Conservation (phyloP, 1,140 invertebrate species). For the Sitodiplosis mosellana region DNA sequence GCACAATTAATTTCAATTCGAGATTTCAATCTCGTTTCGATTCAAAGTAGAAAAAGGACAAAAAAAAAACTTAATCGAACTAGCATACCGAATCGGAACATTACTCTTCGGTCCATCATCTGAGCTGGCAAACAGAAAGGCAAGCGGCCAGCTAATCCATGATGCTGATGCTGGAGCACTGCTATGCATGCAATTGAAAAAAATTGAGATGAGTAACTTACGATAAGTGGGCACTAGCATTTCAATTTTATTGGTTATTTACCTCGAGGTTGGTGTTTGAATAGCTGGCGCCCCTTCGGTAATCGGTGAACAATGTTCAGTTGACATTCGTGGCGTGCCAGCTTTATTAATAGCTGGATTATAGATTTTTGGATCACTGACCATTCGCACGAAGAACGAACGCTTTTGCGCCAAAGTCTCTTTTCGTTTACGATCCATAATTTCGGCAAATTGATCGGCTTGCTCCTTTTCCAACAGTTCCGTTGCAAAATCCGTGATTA, state of each 20-base stretch:
- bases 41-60: too few species aligned
- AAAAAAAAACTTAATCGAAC: too few species aligned
- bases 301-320: slow-evolving; percentile 24
- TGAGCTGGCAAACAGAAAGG: slow-evolving; percentile 63
- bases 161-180: slow-evolving; percentile 32
- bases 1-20: not conserved
- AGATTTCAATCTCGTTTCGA: too few species aligned
- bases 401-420: slow-evolving; percentile 72
- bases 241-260: slow-evolving; percentile 2
- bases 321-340: slow-evolving; percentile 31
- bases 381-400: slow-evolving; percentile 93
- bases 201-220: too few species aligned
- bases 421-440: slow-evolving; percentile 40
- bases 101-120: slow-evolving; percentile 44
- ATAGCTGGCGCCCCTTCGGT: slow-evolving; percentile 25
- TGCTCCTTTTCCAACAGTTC: slow-evolving; percentile 58
- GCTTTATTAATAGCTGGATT: slow-evolving; percentile 69
- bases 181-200: too few species aligned
- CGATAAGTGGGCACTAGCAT: too few species aligned
- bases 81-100: slow-evolving; percentile 65
- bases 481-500: slow-evolving; percentile 67
- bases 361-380: slow-evolving; percentile 89
- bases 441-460: slow-evolving; percentile 45
- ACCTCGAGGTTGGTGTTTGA: slow-evolving; percentile 23
- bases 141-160: slow-evolving; percentile 80